Base-by-base conservation (phyloP, 2,797 vertebrate genomes). In the Diplodus sargus region DNA sequence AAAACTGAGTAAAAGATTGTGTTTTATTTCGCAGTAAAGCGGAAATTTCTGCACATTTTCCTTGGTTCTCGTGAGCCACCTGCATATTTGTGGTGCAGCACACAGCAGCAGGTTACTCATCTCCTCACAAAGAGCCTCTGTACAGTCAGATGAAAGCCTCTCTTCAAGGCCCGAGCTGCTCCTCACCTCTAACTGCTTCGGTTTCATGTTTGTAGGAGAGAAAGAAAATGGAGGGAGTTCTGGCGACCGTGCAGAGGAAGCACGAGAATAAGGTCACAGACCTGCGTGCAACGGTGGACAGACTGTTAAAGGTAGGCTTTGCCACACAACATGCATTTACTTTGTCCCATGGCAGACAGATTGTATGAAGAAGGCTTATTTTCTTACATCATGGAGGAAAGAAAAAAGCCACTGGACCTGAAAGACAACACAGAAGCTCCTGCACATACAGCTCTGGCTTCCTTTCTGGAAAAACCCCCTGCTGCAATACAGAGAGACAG, bases 201-300 rank as follows among this genome's bases (percentile, higher is more conserved):
- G 86, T 92, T 90, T 94, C 79, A 68, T 91, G 83, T 83, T 76
- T 76, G 49, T 51, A 95, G 94, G 94, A 92, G 78, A 88, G 52
- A 22, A 92, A 85, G 81, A 95, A 91, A 88, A 91, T 92, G 84
- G 93, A 96, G 53, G 89, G 70, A 45, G 48, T 87, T 53, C 47
- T 94, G 80, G 77, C 82, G 14, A 79, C 85, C 49, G 66, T 94
- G 70, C 93, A 95, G 87, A 92, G 87, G 65, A 95, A 90, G 76
- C 93, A 96, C 39, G 76, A 92, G 25, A 86, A 90, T 11, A 93
- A 95, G 74, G 76, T 94, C 5, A 76, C 90, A 5, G 94, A 95
- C 57, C 89, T 96, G 67, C 93, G 94, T 30, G 82, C 88, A 11
- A 79, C 87, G 16, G 77, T 95, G 76, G 92, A 95, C 25, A 84